Evolutionary conservation across 2,113 vertebrate genomes (phyloP).

Genomic region (Spea multiplicata): DNA sequence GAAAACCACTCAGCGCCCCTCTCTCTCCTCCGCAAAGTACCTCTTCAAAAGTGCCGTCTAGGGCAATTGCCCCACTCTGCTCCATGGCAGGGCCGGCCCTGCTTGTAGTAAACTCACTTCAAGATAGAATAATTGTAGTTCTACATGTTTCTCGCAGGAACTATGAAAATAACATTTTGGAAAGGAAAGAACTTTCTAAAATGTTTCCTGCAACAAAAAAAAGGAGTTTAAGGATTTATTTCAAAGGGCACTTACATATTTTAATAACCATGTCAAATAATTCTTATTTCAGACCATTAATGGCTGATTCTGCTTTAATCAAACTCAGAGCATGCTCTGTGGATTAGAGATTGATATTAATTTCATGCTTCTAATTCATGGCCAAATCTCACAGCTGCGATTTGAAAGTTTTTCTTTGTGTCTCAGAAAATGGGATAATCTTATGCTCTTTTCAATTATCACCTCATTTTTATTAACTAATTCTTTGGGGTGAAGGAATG

Average conservation of each 20-base stretch:
- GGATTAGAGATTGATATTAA: constrained; percentile 44
- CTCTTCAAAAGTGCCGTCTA: no score
- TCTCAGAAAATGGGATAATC: constrained; percentile 44
- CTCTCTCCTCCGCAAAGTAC: no score
- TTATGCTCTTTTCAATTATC: constrained; percentile 44
- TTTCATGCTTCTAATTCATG: constrained; percentile 46
- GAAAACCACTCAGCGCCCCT: no score
- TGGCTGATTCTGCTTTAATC: constrained; percentile 46
- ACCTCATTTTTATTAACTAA: constrained; percentile 35
- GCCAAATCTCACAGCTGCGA: constrained; percentile 42
- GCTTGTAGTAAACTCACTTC: no score
- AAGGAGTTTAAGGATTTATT: not conserved
- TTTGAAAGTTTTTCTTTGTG: constrained; percentile 44
- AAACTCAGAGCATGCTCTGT: constrained; percentile 41
- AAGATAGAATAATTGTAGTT: no score
- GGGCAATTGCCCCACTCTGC: no score
- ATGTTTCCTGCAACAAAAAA: no score
- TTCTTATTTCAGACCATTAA: constrained; percentile 43
- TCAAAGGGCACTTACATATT: constrained; percentile 31
- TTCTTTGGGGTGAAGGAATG: constrained; percentile 3
- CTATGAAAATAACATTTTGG: no score
- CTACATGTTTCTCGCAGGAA: no score
- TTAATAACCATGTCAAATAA: constrained; percentile 44
- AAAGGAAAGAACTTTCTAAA: no score
- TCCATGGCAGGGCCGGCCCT: no score